Evolutionary conservation across 1,140 invertebrate species (phyloP), one percentile per base, ranked within the genome.

Genomic region (Drosophila dunni): DNA sequence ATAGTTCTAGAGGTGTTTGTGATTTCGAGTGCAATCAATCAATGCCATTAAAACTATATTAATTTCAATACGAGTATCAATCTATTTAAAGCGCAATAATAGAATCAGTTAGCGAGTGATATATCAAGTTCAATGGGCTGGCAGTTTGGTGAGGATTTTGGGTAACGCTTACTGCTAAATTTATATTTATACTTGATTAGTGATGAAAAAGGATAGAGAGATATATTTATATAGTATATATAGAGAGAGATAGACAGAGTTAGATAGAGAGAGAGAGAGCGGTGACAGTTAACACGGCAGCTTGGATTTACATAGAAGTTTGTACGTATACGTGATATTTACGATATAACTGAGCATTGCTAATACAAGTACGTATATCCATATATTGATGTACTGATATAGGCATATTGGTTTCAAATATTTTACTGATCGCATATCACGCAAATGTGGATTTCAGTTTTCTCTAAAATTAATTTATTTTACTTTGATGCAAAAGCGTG

Each of bases 401-500:
- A 86, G 82, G 82, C 79, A 88, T 86, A 82, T 86, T 64, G 76
- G 51, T 88, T 70, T 79, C 65, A 63, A 10, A 11, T 71, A 72
- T 64, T 51, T 81, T 81, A 81, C 82, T 89, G 84, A 89, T 86
- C 84, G 83, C 83, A 86, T 73, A 71, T 85, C 80, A 89, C 75
- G 75, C 75, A 74, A 77, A 53, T 45, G 67, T 86, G 83, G 69
- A 76, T 71, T 76, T 88, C 67, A 34, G 69, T 83, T 79, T 69
- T 40, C 7, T 60, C 64, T 74, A 73, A 72, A 58, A 65, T 53
- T 56, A 78, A 56, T 62, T n/a, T 54, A 69, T 64, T 57, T 74
- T 58, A 50, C 69, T 70, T 75, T 91, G 88, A 91, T 91, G 90
- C 90, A 91, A 83, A 91, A 91, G 90, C 90, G 90, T 91, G 90